Conservation (phyloP, 1,140 invertebrate species). For the Drosophila ogumai region DNA sequence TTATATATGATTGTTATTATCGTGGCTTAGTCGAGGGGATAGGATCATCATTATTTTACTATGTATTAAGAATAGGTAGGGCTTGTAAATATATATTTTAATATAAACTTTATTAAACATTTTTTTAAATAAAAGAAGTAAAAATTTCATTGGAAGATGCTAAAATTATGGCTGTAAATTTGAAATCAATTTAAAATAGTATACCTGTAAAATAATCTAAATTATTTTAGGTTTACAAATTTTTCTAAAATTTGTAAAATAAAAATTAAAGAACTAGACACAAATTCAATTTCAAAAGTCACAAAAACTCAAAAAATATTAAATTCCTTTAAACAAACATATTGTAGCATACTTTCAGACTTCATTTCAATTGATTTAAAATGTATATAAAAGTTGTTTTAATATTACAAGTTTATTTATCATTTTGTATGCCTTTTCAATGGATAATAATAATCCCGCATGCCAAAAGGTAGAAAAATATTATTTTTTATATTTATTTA, state of each 20-base stretch:
- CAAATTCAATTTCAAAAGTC: too few relatives aligned
- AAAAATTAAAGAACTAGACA: too few relatives aligned
- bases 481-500: conserved; percentile 9
- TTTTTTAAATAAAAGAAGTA: background rate
- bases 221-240: too few relatives aligned
- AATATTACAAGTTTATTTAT: background rate
- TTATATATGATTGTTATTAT: conserved; percentile 35
- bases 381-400: background rate
- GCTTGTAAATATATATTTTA: background rate
- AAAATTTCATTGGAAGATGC: too few relatives aligned
- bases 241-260: too few relatives aligned
- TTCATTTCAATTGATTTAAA: background rate
- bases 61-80: background rate
- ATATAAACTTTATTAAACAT: background rate
- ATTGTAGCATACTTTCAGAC: too few relatives aligned
- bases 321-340: background rate
- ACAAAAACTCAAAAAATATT: too few relatives aligned
- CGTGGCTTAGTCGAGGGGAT: background rate
- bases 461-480: background rate
- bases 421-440: background rate
- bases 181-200: too few relatives aligned
- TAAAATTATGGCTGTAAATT: too few relatives aligned
- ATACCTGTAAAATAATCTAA: too few relatives aligned
- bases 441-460: background rate
- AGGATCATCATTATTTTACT: background rate